Base-by-base conservation (phyloP, 2,888 invertebrate species). In the Phyto melanocephala region DNA sequence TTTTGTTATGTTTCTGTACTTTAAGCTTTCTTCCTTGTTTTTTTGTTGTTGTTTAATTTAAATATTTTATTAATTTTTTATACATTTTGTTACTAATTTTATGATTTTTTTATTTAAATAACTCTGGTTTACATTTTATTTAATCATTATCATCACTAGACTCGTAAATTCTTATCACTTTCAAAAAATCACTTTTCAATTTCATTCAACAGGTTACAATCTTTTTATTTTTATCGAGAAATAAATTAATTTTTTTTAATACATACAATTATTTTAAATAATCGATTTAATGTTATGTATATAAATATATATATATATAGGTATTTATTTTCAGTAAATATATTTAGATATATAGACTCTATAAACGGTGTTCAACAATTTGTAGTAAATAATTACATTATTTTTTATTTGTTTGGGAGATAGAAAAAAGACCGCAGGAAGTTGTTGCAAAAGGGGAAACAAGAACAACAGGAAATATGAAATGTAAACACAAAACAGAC, bases 141-240 rank as follows among this genome's bases (percentile, higher is more conserved):
- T 60, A 52, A n/a, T 20, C 52, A 45, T 72, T 1, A 54, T 52
- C 56, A 65, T 56, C 77, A 70, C 72, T 72, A 45, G 28, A 52
- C 72, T 72, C 71, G 71, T 72, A 72, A 79, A 79, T 79, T 65
- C 79, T 79, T 79, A 79, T 79, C 79, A 79, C 79, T 79, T 79
- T 17, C 68, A 79, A 79, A 79, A 72, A 74, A 81, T 81, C 81
- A 81, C 81, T 81, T 81, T 81, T 81, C 80, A 81, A 78, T 81
- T 81, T 72, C 81, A 50, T 74, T 81, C 78, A 81, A 78, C 81
- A 81, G 78, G 72, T 81, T 81, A 56, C 67, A 58, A 20, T 33
- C 33, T 67, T 63, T 40, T 1, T 20, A 50, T 52, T 54, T 54
- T 35, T n/a, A 4, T 52, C 7, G 68, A 68, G 60, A 80, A 60